Conservation (phyloP, 2,797 vertebrate genomes). For the Thripadectes ignobilis region DNA sequence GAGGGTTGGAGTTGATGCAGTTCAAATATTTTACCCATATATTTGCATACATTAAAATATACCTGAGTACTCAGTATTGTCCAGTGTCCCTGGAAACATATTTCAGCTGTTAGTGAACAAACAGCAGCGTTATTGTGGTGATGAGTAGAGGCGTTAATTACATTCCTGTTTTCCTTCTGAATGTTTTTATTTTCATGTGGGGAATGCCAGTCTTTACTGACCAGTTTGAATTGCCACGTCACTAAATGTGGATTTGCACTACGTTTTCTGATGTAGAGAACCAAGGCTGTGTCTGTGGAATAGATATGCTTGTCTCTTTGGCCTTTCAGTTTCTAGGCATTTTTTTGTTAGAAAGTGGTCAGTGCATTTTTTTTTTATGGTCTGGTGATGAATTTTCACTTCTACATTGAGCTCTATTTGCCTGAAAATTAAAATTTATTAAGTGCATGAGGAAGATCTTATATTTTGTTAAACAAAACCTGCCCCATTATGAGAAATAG, state of each 20-base stretch:
- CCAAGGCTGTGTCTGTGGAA: neutral
- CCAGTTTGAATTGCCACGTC: neutral
- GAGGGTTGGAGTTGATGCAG: neutral
- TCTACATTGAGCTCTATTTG: neutral
- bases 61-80: neutral
- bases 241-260: neutral
- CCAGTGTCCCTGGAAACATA: neutral
- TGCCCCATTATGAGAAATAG: neutral
- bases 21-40: neutral
- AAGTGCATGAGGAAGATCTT: accelerated
- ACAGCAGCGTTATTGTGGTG: neutral
- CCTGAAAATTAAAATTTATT: neutral
- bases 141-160: neutral
- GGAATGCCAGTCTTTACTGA: neutral
- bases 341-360: neutral
- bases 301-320: neutral
- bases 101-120: neutral
- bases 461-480: neutral
- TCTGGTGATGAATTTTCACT: neutral
- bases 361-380: neutral
- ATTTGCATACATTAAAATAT: neutral
- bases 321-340: neutral
- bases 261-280: neutral
- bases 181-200: neutral
- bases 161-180: neutral